Evolutionary conservation across 1,140 invertebrate species (phyloP).

Genomic region (Holcopasites calliopsidis): DNA sequence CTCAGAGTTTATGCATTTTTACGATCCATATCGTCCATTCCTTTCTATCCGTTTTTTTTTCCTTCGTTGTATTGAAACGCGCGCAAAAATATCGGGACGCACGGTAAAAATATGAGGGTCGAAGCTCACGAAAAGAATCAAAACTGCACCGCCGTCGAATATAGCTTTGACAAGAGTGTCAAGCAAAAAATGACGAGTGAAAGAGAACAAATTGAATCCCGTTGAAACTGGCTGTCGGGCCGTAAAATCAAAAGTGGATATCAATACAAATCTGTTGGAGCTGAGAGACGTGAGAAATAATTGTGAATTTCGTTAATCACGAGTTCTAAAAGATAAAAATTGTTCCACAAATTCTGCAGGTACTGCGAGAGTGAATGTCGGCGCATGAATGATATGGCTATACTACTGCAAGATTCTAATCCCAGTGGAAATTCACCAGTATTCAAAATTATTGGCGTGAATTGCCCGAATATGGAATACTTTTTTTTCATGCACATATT

Average conservation of each 20-base stretch:
- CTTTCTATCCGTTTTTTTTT: background rate
- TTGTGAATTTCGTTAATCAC: conserved; percentile 12
- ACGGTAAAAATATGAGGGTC: conserved; percentile 32
- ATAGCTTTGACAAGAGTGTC: conserved; percentile 23
- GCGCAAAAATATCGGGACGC: too few species aligned
- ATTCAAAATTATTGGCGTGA: too few species aligned
- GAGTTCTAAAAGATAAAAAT: background rate
- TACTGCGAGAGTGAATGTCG: too few species aligned
- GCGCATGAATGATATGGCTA: too few species aligned
- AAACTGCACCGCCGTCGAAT: conserved; percentile 13
- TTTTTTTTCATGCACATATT: too few species aligned
- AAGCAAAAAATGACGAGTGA: background rate
- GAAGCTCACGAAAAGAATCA: conserved; percentile 15
- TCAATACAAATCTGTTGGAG: background rate
- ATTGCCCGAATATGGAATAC: too few species aligned
- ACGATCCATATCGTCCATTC: background rate
- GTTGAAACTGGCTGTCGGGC: background rate
- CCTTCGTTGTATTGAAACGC: conserved; percentile 1
- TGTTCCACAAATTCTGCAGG: too few species aligned
- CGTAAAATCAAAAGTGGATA: conserved; percentile 20
- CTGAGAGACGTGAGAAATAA: background rate
- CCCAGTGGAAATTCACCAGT: too few species aligned
- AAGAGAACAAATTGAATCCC: conserved; percentile 16
- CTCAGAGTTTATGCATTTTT: background rate
- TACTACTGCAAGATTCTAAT: too few species aligned